phyloP scores from a whole-genome alignment of 1,140 invertebrate species.

The Pseudomyrmex gracilis region DNA sequence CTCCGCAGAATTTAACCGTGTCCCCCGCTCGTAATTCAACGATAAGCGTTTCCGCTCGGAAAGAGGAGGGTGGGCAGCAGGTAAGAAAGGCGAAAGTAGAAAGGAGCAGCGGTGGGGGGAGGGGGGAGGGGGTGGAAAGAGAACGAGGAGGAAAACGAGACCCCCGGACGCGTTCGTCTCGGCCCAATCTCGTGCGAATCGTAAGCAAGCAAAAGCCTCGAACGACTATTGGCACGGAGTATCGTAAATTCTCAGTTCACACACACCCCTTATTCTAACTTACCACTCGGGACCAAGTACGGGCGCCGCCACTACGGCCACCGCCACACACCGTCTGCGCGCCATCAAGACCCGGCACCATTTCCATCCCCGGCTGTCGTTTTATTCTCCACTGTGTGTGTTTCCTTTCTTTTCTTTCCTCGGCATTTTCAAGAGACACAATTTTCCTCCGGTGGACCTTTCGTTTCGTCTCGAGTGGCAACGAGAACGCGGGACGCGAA shows the following conservation, averaged over 20 bases:
- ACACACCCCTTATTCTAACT: slow-evolving; percentile 19
- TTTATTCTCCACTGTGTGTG: slow-evolving; percentile 16
- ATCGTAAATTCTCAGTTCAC: slow-evolving; percentile 55
- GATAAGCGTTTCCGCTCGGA: slow-evolving; percentile 64
- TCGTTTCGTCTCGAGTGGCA: slow-evolving; percentile 39
- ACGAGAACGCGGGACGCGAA: slow-evolving; percentile 20
- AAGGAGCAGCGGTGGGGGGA: no score
- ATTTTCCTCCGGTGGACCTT: slow-evolving; percentile 47
- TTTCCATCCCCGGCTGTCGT: slow-evolving; percentile 47
- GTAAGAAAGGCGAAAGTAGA: not conserved
- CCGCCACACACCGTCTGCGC: not conserved
- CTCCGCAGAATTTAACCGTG: slow-evolving; percentile 71
- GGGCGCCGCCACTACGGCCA: slow-evolving; percentile 8
- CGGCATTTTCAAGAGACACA: slow-evolving; percentile 32
- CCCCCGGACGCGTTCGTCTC: not conserved
- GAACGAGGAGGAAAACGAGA: slow-evolving; percentile 46
- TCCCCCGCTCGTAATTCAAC: slow-evolving; percentile 66
- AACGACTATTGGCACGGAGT: slow-evolving; percentile 63
- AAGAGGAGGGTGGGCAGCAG: not conserved
- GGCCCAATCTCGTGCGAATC: slow-evolving; percentile 67
- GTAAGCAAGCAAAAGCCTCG: slow-evolving; percentile 61
- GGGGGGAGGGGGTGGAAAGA: not conserved
- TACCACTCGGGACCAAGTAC: slow-evolving; percentile 6
- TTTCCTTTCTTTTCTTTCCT: slow-evolving; percentile 10
- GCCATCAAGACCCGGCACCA: not conserved